Conservation (phyloP, 2,113 vertebrate species). For the Aphelocoma coerulescens region DNA sequence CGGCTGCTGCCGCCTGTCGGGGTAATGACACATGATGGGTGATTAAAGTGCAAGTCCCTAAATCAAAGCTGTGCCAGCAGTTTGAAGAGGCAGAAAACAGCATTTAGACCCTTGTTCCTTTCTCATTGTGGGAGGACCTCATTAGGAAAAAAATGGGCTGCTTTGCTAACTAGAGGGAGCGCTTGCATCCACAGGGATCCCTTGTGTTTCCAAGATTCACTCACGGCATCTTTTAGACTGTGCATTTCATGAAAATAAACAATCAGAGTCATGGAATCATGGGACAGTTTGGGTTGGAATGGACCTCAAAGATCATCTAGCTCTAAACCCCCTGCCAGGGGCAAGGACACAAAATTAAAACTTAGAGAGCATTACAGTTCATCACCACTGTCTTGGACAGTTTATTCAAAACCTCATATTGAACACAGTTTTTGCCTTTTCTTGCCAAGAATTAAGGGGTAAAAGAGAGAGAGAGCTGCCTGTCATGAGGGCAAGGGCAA, state of each 20-base stretch:
- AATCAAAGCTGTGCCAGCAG: constrained; percentile 54
- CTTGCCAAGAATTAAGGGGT: neutral
- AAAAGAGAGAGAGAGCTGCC: neutral
- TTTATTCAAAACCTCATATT: neutral
- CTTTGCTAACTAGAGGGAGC: constrained; percentile 6
- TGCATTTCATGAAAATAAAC: neutral
- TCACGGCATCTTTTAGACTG: neutral
- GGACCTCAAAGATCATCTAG: neutral
- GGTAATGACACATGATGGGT: constrained; percentile 66
- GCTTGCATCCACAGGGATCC: neutral
- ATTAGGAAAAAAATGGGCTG: neutral
- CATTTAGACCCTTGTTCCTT: neutral
- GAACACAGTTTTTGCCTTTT: neutral
- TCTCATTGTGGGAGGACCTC: constrained; percentile 25
- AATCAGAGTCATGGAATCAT: neutral
- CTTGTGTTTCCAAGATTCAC: neutral
- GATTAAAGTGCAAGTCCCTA: constrained; percentile 63
- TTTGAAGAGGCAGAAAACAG: constrained; percentile 44
- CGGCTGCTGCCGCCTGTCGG: constrained; percentile 52
- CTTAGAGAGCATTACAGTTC: neutral
- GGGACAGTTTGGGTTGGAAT: neutral
- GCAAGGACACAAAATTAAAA: neutral
- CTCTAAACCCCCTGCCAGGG: fast-evolving
- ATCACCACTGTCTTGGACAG: neutral
- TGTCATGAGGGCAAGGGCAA: neutral